These are phyloP conservation scores for Enoplosus armatus DNA, from an alignment of 2,797 vertebrate genomes.

Conservation along the genomic window DNA sequence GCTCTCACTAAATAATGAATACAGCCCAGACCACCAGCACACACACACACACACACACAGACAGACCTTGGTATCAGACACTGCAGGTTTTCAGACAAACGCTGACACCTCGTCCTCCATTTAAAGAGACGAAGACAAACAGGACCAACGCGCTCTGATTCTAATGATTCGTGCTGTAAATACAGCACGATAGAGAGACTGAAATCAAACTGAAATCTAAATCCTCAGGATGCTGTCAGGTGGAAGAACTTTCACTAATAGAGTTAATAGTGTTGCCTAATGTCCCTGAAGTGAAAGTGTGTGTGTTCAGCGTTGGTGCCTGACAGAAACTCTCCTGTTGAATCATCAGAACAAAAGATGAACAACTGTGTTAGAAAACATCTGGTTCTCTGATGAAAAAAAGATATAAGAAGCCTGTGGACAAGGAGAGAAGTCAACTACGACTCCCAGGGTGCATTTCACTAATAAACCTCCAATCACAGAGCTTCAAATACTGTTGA, in stretches of 20 bases:
- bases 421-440: not conserved
- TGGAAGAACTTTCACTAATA: not conserved
- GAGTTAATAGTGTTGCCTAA: not conserved
- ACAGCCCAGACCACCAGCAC: conserved; percentile 63
- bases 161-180: not conserved
- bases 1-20: conserved; percentile 89
- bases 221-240: too few relatives aligned
- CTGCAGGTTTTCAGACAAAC: conserved; percentile 58
- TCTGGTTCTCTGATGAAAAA: not conserved
- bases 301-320: too few relatives aligned
- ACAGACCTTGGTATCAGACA: conserved; percentile 22
- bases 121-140: conserved; percentile 40
- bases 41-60: conserved; percentile 37
- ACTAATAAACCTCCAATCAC: not conserved
- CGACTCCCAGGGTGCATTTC: conserved; percentile 10
- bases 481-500: not conserved
- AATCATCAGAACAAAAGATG: not conserved
- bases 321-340: too few relatives aligned
- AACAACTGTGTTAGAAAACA: not conserved
- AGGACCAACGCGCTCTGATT: not conserved
- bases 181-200: not conserved
- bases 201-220: not conserved
- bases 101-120: conserved; percentile 56
- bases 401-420: too few relatives aligned
- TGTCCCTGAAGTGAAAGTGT: not conserved